Base-by-base conservation (phyloP, 2,797 vertebrate genomes). In the Acrocephalus scirpaceus region DNA sequence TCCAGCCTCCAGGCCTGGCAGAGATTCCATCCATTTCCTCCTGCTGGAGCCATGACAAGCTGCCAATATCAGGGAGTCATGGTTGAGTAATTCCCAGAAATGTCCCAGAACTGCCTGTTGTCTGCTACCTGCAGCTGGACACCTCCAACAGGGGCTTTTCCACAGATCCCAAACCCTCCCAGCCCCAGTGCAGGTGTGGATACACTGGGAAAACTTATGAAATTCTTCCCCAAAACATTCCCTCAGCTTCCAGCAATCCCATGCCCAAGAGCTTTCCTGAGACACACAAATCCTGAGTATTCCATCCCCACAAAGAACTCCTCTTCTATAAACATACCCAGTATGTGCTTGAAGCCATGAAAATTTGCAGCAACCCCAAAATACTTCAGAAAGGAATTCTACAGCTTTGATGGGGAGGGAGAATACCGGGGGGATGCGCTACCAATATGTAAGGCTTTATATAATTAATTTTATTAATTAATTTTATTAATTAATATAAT, bases 341-440 rank as follows among this genome's bases (percentile, higher is more conserved):
- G 2, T 6, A 27, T 4, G 36, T 53, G 5, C 29, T 61, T 42
- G 11, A 66, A 72, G 26, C 2, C 2, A 8, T 27, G 61, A 32
- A 51, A 40, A 53, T 32, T 36, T 71, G 65, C 42, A 76, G n/a
- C 40, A 47, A 45, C 42, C 36, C 45, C 6, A 53, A 32, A 48
- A 60, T 14, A 18, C 16, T 36, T 53, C 17, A 64, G 44, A 56
- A 93, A 73, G 29, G 15, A 66, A 50, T 56, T 67, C 36, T 79
- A 40, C 21, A 66, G n/a, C 9, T 85, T 70, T 29, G 61, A 40
- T 11, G 10, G 13, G 12, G 17, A 69, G 6, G 4, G 5, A 7
- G 1, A 23, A 25, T 62, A 6, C 0, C n/a, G 12, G 32, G 7
- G 5, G 6, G 12, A 2, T n/a, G 7, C n/a, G 30, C n/a, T 54